phyloP scores from a whole-genome alignment of 2,113 vertebrate species.

The Muntiacus reevesi region DNA sequence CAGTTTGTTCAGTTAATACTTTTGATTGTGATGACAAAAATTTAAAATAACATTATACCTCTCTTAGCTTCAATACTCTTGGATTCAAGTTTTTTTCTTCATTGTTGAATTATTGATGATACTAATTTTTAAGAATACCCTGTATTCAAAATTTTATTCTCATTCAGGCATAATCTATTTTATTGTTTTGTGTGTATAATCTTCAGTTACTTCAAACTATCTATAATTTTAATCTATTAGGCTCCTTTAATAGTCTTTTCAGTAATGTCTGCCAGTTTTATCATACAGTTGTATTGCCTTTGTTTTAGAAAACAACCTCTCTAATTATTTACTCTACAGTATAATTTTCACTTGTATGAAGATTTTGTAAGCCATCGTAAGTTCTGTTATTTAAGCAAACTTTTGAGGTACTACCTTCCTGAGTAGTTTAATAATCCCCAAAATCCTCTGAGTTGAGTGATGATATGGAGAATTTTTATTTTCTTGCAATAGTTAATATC shows the following conservation, averaged over 20 bases:
- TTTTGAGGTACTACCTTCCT: not conserved
- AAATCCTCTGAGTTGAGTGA: not conserved
- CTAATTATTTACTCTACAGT: conserved; percentile 6
- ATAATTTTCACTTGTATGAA: not conserved
- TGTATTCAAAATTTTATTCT: not conserved
- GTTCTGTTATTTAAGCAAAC: not conserved
- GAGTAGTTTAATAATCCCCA: not conserved
- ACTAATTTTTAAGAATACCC: not conserved
- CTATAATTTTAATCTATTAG: conserved; percentile 1
- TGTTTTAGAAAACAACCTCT: conserved; percentile 60
- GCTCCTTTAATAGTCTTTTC: conserved; percentile 45
- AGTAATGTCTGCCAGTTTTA: not conserved
- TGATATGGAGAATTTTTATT: not conserved
- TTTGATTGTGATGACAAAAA: not conserved
- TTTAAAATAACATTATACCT: not conserved
- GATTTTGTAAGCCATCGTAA: not conserved
- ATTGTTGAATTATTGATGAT: conserved; percentile 14
- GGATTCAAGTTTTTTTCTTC: conserved; percentile 12
- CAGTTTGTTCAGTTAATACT: not conserved
- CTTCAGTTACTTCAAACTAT: not conserved
- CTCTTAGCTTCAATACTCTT: not conserved
- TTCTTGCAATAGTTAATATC: not conserved
- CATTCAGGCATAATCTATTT: not conserved
- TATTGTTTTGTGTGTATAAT: not conserved
- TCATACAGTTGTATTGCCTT: conserved; percentile 13